Evolutionary conservation across 2,888 invertebrate genomes (phyloP).

Genomic region (Drosophila siamana): DNA sequence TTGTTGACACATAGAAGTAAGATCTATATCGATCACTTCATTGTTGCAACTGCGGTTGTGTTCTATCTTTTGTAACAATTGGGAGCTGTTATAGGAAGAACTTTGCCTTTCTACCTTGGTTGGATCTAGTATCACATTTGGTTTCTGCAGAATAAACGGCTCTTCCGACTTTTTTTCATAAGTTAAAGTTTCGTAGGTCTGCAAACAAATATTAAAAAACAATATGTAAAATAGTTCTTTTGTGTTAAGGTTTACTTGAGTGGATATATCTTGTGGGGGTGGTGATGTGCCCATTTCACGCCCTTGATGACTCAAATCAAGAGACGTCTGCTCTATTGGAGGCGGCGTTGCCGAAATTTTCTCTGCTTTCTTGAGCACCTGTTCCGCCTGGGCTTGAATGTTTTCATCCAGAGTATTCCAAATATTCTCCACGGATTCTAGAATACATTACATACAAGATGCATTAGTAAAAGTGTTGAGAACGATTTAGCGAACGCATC

Average conservation of each 20-base stretch:
- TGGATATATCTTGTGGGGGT: conserved; percentile 94
- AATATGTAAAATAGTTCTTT: too few species aligned
- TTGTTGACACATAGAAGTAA: conserved; percentile 86
- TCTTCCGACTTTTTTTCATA: conserved; percentile 18
- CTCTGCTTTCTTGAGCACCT: conserved; percentile 68
- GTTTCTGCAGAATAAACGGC: conserved; percentile 32
- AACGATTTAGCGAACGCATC: conserved; percentile 5
- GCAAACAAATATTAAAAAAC: conserved; percentile 27
- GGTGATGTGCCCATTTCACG: conserved; percentile 93
- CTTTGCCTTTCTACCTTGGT: conserved; percentile 61
- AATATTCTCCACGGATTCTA: conserved; percentile 84
- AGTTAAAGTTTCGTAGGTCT: conserved; percentile 86
- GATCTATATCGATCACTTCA: conserved; percentile 81
- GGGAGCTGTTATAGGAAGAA: conserved; percentile 71
- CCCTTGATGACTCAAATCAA: conserved; percentile 16
- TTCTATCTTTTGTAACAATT: conserved; percentile 24
- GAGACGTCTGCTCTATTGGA: conserved; percentile 86
- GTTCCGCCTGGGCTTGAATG: conserved; percentile 83
- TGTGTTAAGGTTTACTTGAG: conserved; percentile 88
- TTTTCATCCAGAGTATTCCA: conserved; percentile 85
- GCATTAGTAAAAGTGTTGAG: conserved; percentile 20
- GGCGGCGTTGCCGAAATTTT: conserved; percentile 88
- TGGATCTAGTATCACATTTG: conserved; percentile 55
- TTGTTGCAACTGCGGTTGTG: too few species aligned
- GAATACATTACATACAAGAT: conserved; percentile 52